Evolutionary conservation across 2,113 vertebrate genomes (phyloP), one percentile per base, ranked within the genome.

Genomic region (Circaetus cinerascens): DNA sequence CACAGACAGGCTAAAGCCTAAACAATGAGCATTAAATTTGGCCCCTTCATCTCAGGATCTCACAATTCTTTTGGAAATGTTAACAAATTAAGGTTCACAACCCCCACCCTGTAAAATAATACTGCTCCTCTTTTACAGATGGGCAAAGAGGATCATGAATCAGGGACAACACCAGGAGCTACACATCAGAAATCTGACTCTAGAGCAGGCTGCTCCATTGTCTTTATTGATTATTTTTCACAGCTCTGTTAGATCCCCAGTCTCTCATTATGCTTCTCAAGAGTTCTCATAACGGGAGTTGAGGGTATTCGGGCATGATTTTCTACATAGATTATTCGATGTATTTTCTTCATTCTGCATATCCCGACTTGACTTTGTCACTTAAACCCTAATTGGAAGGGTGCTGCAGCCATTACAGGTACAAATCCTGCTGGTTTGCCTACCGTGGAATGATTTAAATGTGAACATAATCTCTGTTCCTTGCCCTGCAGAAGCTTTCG

Each of bases 31-130:
- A 93, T 87, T 96, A 95, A 87, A 94, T 91, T 91, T 82, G 73
- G 48, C 29, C 79, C 18, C 88, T 95, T 95, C 85, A 87, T 95
- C 79, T 94, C 68, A 84, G 73, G 60, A 78, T 95, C 97, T 94
- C 91, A 76, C 91, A 89, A 89, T 97, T 95, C 84, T 96, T 95
- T 62, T 87, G 51, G 59, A 95, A 97, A 95, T 95, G 96, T 96
- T 95, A 82, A 84, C 86, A 85, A 94, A 94, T 95, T 95, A 95
- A 82, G 81, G 45, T 78, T 93, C 93, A 81, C 36, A 90, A 56
- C 80, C 67, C 53, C 84, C 87, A 64, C 76, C 48, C 83, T 82
- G 66, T 71, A 82, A 95, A 96, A 94, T 75, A 81, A 86, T 27
- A 32, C 18, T 50, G 36, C 56, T 74, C 8, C 26, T 90, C 38